Evolutionary conservation across 2,888 invertebrate species (phyloP).

Genomic region (Acronicta leporina): DNA sequence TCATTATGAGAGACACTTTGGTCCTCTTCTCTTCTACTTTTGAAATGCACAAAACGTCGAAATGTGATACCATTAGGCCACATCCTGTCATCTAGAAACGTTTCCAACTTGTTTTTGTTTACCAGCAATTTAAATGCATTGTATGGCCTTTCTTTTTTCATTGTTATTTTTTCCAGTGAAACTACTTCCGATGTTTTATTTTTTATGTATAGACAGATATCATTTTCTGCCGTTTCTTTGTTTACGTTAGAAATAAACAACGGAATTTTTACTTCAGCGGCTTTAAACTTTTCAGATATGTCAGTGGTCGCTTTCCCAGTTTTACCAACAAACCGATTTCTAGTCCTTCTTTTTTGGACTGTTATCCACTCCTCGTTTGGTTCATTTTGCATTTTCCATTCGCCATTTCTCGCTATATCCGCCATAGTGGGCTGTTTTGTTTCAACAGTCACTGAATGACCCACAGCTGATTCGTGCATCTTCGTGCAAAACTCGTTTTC

Average conservation of each 20-base stretch:
- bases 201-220: slow-evolving; percentile 1
- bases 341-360: neutral
- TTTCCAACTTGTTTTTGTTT: slow-evolving; percentile 2
- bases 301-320: slow-evolving; percentile 3
- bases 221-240: neutral
- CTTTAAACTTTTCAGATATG: neutral
- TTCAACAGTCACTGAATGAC: neutral
- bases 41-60: neutral
- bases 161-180: neutral
- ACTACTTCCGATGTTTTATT: slow-evolving; percentile 5
- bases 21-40: neutral
- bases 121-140: slow-evolving; percentile 5
- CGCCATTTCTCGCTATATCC: slow-evolving; percentile 1
- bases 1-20: neutral
- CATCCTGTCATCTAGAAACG: neutral
- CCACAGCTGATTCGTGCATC: slow-evolving; percentile 1
- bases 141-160: slow-evolving; percentile 3
- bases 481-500: slow-evolving; percentile 1
- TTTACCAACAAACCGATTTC: neutral
- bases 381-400: neutral
- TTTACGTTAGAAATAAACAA: slow-evolving; percentile 6
- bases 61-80: slow-evolving; percentile 8
- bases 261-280: neutral
- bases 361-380: neutral
- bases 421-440: slow-evolving; percentile 6